Conservation (phyloP, 1,140 invertebrate species). For the Brachionus paranguensis region DNA sequence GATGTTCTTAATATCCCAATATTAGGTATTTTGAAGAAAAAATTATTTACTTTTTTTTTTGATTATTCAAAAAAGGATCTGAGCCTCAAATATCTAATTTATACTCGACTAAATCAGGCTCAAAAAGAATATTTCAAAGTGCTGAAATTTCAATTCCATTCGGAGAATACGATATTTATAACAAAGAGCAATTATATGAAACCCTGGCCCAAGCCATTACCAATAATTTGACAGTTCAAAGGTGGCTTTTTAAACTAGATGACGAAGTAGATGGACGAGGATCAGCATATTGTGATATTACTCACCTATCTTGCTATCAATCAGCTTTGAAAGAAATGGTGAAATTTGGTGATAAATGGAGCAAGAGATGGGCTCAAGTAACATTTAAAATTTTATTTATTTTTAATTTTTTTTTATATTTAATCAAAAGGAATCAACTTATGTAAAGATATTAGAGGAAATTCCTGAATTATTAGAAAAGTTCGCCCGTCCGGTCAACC, state of each 20-base stretch:
- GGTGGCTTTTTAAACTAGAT: constrained; percentile 55
- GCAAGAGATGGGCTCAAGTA: constrained; percentile 54
- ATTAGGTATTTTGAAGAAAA: constrained; percentile 41
- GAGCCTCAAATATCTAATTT: constrained; percentile 54
- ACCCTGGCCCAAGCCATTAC: constrained; percentile 53
- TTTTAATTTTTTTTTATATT: constrained; percentile 41
- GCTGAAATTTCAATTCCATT: constrained; percentile 51
- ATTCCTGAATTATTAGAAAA: constrained; percentile 48
- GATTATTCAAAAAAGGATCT: constrained; percentile 35
- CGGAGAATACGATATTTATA: constrained; percentile 54
- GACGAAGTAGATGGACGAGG: constrained; percentile 53
- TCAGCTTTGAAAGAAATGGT: constrained; percentile 52
- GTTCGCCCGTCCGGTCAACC: constrained; percentile 47
- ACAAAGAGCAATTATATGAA: constrained; percentile 52
- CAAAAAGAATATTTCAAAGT: constrained; percentile 54
- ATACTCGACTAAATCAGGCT: constrained; percentile 54
- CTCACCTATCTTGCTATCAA: constrained; percentile 50
- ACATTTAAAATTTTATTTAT: constrained; percentile 40
- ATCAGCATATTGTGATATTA: constrained; percentile 52
- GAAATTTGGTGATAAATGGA: constrained; percentile 55
- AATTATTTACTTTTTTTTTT: neutral
- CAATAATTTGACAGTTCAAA: constrained; percentile 50
- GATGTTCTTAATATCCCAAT: constrained; percentile 51
- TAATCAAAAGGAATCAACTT: constrained; percentile 47
- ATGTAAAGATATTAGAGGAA: constrained; percentile 53